These are phyloP conservation scores for Pantala flavescens DNA, from an alignment of 1,140 invertebrate genomes.

Conservation along the genomic window DNA sequence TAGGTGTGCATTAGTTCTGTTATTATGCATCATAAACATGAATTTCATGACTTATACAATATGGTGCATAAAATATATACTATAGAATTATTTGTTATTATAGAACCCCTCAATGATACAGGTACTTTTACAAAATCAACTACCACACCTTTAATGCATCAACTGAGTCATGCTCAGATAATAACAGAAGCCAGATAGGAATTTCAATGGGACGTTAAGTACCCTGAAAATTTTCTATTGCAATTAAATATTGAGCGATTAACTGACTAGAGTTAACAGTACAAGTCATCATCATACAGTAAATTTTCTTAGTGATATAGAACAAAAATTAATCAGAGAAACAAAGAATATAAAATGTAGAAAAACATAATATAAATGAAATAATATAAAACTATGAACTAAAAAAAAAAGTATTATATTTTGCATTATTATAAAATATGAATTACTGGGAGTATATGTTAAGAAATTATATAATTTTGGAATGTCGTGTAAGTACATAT, in stretches of 20 bases:
- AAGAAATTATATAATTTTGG: no score
- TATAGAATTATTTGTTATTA: not conserved
- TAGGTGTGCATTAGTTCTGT: not conserved
- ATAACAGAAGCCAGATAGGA: conserved; percentile 1
- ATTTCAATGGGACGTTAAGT: not conserved
- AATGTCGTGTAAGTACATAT: no score
- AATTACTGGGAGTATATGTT: no score
- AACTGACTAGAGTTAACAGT: not conserved
- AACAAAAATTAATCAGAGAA: no score
- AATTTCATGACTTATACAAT: conserved; percentile 4
- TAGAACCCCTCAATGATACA: not conserved
- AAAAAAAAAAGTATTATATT: no score
- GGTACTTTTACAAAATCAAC: conserved; percentile 7
- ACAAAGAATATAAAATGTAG: no score
- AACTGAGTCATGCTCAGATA: not conserved
- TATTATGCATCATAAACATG: conserved; percentile 7
- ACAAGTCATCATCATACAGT: no score
- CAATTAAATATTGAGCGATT: not conserved
- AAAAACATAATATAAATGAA: no score
- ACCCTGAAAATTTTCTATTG: not conserved
- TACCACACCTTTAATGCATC: not conserved
- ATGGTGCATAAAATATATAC: not conserved
- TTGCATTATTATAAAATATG: no score
- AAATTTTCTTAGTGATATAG: no score
- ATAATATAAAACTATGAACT: no score